Evolutionary conservation across 1,140 invertebrate genomes (phyloP).

Genomic region (Ephestia elutella): DNA sequence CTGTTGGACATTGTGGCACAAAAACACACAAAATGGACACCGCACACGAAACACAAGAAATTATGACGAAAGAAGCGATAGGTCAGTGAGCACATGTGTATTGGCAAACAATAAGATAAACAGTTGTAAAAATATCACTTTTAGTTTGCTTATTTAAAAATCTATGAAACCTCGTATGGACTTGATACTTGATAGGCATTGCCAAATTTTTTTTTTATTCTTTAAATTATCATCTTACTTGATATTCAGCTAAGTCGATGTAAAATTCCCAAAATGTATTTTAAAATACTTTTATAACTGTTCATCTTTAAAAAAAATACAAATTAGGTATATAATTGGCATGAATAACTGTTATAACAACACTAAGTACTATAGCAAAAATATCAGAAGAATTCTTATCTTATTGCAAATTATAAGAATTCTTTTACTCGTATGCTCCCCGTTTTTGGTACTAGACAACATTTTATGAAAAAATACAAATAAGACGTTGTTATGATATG

Average conservation of each 20-base stretch:
- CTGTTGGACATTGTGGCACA: slow-evolving; percentile 23
- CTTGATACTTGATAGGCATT: too few species aligned
- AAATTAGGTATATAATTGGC: background rate
- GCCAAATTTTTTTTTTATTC: slow-evolving; percentile 4
- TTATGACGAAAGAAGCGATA: slow-evolving; percentile 60
- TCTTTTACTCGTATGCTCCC: too few species aligned
- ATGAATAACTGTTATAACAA: background rate
- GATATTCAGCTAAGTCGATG: too few species aligned
- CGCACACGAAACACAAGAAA: slow-evolving; percentile 48
- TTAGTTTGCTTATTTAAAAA: too few species aligned
- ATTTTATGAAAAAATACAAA: too few species aligned
- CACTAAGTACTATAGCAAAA: background rate
- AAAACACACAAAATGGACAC: slow-evolving; percentile 46
- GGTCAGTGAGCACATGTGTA: slow-evolving; percentile 42
- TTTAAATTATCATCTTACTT: background rate
- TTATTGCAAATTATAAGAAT: too few species aligned
- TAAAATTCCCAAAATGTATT: too few species aligned
- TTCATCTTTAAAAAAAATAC: background rate
- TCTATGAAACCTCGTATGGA: too few species aligned
- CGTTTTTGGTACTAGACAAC: too few species aligned
- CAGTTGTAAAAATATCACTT: slow-evolving; percentile 19
- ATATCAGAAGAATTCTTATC: background rate
- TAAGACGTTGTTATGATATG: too few species aligned
- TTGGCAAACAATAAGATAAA: slow-evolving; percentile 22
- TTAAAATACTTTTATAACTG: too few species aligned